Conservation (phyloP, 2,113 vertebrate genomes). For the cattle (Bos taurus) region DNA sequence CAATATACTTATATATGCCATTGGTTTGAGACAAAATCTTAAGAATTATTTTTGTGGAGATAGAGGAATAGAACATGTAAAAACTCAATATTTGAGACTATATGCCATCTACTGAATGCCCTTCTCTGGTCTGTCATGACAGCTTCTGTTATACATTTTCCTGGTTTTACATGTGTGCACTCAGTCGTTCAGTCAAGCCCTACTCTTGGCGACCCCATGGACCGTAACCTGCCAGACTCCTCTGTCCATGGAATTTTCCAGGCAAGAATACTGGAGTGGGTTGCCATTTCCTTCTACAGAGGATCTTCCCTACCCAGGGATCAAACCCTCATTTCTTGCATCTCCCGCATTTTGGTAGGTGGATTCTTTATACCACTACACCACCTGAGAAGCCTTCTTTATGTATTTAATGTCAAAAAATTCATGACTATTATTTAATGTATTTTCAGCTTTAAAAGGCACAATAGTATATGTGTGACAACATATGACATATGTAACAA, state of each 20-base stretch:
- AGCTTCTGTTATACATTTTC: not conserved
- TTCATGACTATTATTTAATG: not conserved
- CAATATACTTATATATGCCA: not conserved
- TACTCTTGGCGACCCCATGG: not conserved
- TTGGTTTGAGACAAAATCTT: not conserved
- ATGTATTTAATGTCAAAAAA: not conserved
- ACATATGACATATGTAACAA: not conserved
- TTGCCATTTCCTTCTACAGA: not conserved
- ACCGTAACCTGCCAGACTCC: not conserved
- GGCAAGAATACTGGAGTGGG: not conserved
- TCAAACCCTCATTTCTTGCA: not conserved
- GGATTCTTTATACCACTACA: not conserved
- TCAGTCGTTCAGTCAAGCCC: not conserved
- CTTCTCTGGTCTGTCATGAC: not conserved
- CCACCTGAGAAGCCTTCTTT: not conserved
- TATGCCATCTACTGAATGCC: not conserved
- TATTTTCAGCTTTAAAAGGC: constrained; percentile 22
- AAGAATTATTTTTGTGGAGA: not conserved
- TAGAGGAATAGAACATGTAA: not conserved
- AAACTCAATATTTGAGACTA: not conserved
- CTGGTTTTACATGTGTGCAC: not conserved
- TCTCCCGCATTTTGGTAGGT: not conserved
- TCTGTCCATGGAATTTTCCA: not conserved
- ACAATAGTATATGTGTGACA: not conserved
- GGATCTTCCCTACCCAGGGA: not conserved